Evolutionary conservation across 23 tunicate genomes (phyloP).

Genomic region (Styela clava): DNA sequence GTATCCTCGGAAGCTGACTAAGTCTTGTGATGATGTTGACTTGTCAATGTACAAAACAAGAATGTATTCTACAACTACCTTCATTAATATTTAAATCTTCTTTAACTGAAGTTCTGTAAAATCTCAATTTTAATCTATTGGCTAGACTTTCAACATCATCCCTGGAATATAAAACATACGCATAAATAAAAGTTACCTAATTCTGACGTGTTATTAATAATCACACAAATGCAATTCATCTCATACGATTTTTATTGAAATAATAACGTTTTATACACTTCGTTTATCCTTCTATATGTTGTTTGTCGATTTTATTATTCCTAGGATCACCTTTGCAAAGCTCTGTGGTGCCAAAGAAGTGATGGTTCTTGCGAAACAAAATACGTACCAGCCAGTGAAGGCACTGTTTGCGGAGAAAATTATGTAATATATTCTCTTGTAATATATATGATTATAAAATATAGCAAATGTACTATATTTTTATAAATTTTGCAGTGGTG

Average conservation of each 20-base stretch:
- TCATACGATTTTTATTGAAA: too few species aligned
- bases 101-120: conserved; percentile 86
- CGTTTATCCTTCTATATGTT: too few species aligned
- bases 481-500: conserved; percentile 70
- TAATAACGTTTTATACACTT: too few species aligned
- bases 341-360: conserved; percentile 61
- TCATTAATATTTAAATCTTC: conserved; percentile 83
- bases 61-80: too few species aligned
- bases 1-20: too few species aligned
- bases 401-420: conserved; percentile 73
- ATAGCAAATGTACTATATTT: not conserved
- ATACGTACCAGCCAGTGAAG: conserved; percentile 96
- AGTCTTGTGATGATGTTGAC: too few species aligned
- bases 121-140: conserved; percentile 65
- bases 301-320: too few species aligned
- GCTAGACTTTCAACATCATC: conserved; percentile 83
- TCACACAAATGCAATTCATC: too few species aligned
- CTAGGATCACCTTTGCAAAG: conserved; percentile 60
- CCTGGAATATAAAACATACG: too few species aligned
- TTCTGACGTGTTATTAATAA: too few species aligned
- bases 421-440: conserved; percentile 23
- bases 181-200: too few species aligned
- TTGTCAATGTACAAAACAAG: too few species aligned
- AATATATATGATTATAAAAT: not conserved
- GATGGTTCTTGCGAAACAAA: conserved; percentile 62